Evolutionary conservation across 2,113 vertebrate genomes (phyloP).

Genomic region (Taurulus bubalis): DNA sequence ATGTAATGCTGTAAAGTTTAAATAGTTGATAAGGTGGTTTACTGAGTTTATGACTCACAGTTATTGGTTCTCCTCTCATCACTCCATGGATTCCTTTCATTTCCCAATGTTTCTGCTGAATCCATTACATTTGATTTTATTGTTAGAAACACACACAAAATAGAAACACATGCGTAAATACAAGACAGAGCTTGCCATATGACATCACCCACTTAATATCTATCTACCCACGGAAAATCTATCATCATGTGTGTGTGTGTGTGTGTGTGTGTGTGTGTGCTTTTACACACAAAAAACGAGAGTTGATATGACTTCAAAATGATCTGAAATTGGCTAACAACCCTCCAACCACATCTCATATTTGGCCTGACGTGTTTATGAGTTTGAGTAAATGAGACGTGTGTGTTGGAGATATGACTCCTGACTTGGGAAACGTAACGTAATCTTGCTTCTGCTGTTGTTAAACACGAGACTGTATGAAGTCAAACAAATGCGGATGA

Average conservation of each 20-base stretch:
- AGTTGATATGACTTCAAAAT: too few relatives aligned
- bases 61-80: neutral
- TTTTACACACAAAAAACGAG: too few relatives aligned
- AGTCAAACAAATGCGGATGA: slow-evolving; percentile 13
- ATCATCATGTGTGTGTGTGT: too few relatives aligned
- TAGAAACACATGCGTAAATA: neutral
- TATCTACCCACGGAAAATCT: too few relatives aligned
- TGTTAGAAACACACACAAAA: neutral
- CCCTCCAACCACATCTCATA: slow-evolving; percentile 2
- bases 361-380: slow-evolving; percentile 1
- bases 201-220: neutral
- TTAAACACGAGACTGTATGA: slow-evolving; percentile 4
- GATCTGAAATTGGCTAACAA: too few relatives aligned
- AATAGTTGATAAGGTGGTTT: neutral
- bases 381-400: neutral
- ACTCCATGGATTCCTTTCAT: neutral
- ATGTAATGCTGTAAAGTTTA: too few relatives aligned
- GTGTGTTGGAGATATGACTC: slow-evolving; percentile 9
- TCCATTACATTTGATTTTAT: neutral
- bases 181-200: neutral
- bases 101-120: neutral
- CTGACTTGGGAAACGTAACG: slow-evolving; percentile 39
- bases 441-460: slow-evolving; percentile 17
- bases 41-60: neutral
- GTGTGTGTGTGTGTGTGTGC: too few relatives aligned